Conservation (phyloP, 2,888 invertebrate genomes). For the Lasius platythorax region DNA sequence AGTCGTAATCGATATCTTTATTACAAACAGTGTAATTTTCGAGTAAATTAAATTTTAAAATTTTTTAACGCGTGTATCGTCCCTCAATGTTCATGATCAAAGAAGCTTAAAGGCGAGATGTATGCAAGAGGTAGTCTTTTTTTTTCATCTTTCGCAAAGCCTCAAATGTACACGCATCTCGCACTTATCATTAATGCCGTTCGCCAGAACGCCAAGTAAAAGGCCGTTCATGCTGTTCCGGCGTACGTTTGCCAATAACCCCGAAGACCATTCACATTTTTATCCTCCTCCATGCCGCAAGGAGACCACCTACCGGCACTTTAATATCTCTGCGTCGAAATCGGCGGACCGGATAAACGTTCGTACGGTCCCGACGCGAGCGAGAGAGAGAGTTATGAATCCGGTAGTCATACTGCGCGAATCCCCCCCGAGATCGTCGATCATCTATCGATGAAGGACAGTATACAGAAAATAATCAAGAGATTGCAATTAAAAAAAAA, state of each 20-base stretch:
- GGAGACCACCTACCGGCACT: slow-evolving; percentile 71
- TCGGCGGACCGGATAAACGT: slow-evolving; percentile 73
- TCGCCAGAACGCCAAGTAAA: background rate
- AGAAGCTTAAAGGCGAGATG: background rate
- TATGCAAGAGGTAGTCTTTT: background rate
- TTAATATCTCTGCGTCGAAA: slow-evolving; percentile 72
- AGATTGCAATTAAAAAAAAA: background rate
- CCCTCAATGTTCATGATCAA: background rate
- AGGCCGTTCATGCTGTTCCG: slow-evolving; percentile 46
- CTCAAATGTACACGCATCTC: background rate
- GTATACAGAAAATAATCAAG: background rate
- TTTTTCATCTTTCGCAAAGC: background rate
- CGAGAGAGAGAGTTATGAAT: slow-evolving; percentile 70
- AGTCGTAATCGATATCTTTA: background rate
- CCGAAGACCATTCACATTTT: slow-evolving; percentile 64
- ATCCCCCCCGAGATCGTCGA: slow-evolving; percentile 60
- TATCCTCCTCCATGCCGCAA: slow-evolving; percentile 56
- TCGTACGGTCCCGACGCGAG: slow-evolving; percentile 62
- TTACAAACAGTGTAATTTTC: background rate
- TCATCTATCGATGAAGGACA: slow-evolving; percentile 55
- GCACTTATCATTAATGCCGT: background rate
- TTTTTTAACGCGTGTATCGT: background rate
- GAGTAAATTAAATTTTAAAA: background rate
- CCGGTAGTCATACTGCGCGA: slow-evolving; percentile 66
- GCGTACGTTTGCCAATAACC: slow-evolving; percentile 72